A percentile compares a stretch with the other conserved stretches of the same genome.
These are phyloP conservation scores for Pterois miles DNA, from an alignment of 2,797 vertebrate species.

Conservation along the genomic window DNA sequence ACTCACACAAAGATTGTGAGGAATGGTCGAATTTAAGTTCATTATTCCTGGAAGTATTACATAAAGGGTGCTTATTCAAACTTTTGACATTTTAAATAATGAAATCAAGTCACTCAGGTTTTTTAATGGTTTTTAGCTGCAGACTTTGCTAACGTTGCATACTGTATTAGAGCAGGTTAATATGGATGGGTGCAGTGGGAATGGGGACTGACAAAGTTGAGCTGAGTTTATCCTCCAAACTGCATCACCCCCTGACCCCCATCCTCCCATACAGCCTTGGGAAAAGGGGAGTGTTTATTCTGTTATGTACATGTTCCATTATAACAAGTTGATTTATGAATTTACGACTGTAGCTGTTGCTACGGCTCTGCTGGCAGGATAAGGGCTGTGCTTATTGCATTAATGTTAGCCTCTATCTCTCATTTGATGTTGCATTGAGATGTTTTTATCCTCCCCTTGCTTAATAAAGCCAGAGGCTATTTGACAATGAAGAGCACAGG, in stretches of 20 bases:
- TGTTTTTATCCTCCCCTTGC: slow-evolving; percentile 16
- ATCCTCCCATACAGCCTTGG: slow-evolving; percentile 31
- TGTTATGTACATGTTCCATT: slow-evolving; percentile 37
- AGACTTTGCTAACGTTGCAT: slow-evolving; percentile 6
- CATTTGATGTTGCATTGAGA: slow-evolving; percentile 34
- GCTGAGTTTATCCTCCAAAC: slow-evolving; percentile 47
- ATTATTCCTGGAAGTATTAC: slow-evolving; percentile 28
- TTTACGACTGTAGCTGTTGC: slow-evolving; percentile 48
- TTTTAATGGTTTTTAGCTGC: slow-evolving; percentile 12
- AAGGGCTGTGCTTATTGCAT: slow-evolving; percentile 29
- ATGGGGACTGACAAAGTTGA: slow-evolving; percentile 34
- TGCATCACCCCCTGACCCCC: slow-evolving; percentile 38
- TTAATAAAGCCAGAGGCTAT: slow-evolving; percentile 42
- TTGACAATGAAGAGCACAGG: slow-evolving; percentile 14
- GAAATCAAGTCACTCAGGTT: slow-evolving; percentile 1
- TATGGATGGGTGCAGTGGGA: slow-evolving; percentile 6
- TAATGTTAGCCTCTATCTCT: slow-evolving; percentile 31
- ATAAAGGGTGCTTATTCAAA: slow-evolving; percentile 22
- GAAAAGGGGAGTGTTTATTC: slow-evolving; percentile 48
- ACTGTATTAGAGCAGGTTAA: slow-evolving; percentile 26
- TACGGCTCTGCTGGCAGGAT: slow-evolving; percentile 38
- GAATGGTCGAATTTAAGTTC: slow-evolving; percentile 15
- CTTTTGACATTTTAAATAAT: slow-evolving; percentile 38
- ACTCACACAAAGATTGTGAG: neutral
- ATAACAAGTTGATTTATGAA: slow-evolving; percentile 59